Percentiles rank a stretch among this genome's conserved stretches.
These are phyloP conservation scores for Bostrychus sinensis DNA, from an alignment of 2,113 vertebrate species.

Conservation along the genomic window DNA sequence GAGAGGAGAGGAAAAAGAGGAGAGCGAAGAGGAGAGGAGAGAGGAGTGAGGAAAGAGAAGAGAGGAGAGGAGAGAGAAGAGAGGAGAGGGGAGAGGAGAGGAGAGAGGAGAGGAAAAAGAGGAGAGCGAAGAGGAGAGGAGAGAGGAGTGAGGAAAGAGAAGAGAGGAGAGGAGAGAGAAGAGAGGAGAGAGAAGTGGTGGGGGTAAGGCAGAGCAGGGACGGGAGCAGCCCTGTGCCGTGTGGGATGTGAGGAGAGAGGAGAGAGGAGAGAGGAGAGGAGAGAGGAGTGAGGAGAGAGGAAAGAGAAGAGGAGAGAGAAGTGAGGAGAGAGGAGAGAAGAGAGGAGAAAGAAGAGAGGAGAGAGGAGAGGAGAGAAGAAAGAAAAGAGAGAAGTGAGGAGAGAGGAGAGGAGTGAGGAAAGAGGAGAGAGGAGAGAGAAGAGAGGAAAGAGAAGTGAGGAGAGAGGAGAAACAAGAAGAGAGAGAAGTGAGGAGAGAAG, in stretches of 20 bases:
- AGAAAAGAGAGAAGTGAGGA: background rate
- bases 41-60: no score
- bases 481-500: background rate
- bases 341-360: no score
- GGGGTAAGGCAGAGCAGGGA: constrained; percentile 45
- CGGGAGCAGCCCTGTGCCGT: constrained; percentile 68
- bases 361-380: background rate
- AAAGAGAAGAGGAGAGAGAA: no score
- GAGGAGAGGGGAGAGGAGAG: constrained; percentile 7
- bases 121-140: no score
- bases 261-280: no score
- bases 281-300: no score
- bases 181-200: constrained; percentile 11
- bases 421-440: background rate
- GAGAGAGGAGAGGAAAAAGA: no score
- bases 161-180: constrained; percentile 60
- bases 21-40: constrained; percentile 19
- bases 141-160: constrained; percentile 31
- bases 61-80: constrained; percentile 43
- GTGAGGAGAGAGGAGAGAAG: no score
- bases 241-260: no score
- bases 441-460: background rate
- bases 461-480: background rate
- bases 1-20: background rate
- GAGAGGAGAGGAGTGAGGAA: background rate